Conservation (phyloP, 2,797 vertebrate species). For the Epinephelus coioides region DNA sequence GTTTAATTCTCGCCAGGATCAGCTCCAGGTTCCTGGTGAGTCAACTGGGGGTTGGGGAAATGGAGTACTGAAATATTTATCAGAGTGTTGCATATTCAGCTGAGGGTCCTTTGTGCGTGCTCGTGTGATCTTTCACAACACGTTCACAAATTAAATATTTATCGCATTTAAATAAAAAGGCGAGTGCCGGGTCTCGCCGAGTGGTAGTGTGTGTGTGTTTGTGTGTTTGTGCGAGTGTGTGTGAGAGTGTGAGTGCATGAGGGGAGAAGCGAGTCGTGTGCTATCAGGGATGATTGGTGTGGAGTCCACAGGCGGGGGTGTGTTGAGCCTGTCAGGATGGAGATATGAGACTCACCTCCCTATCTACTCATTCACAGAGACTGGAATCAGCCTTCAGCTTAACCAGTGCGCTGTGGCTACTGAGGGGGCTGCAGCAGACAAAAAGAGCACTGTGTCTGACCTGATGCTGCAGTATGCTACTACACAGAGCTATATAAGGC, state of each 20-base stretch:
- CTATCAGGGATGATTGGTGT: slow-evolving; percentile 78
- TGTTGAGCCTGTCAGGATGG: slow-evolving; percentile 76
- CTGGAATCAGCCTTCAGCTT: slow-evolving; percentile 65
- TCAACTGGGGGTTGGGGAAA: slow-evolving; percentile 83
- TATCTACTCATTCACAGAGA: slow-evolving; percentile 75
- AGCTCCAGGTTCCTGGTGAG: slow-evolving; percentile 82
- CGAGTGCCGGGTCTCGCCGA: slow-evolving; percentile 62
- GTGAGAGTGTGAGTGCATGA: slow-evolving; percentile 29
- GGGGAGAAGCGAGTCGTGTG: slow-evolving; percentile 51
- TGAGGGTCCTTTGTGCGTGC: slow-evolving; percentile 86
- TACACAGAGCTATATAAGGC: not conserved
- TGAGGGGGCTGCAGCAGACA: slow-evolving; percentile 58
- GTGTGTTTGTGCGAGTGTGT: slow-evolving; percentile 37
- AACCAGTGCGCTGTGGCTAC: slow-evolving; percentile 52
- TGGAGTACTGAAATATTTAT: slow-evolving; percentile 89
- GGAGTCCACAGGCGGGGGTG: slow-evolving; percentile 68
- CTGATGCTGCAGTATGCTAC: slow-evolving; percentile 42
- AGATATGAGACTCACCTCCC: slow-evolving; percentile 79
- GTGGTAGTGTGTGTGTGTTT: slow-evolving; percentile 34
- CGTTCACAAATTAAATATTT: slow-evolving; percentile 89
- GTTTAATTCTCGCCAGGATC: slow-evolving; percentile 85
- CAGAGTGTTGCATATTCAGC: slow-evolving; percentile 87
- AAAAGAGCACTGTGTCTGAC: slow-evolving; percentile 38
- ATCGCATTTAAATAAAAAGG: slow-evolving; percentile 88
- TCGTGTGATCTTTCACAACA: slow-evolving; percentile 88